Evolutionary conservation across 2,113 vertebrate species (phyloP), one percentile per base, ranked within the genome.

Genomic region (Albula goreensis): DNA sequence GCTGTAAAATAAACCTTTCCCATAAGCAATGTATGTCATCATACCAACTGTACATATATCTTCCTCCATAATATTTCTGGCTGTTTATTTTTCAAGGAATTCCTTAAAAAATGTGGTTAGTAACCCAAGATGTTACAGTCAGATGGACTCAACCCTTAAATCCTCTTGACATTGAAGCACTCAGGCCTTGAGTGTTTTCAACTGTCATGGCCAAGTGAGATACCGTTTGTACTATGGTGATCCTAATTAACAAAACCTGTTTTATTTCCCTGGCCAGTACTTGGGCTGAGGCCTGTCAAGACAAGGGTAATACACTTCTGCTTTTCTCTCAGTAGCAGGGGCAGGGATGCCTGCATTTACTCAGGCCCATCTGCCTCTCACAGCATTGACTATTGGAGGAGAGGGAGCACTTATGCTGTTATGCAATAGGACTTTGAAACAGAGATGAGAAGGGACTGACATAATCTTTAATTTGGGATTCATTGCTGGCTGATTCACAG

Each of bases 121-220:
- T 22, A 74, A n/a, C 70, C 70, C 8, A 70, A 6, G 70, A 74
- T 74, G 70, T 31, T 74, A 74, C 6, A 74, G n/a, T n/a, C 22
- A 31, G 8, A 74, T 74, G 8, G 22, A 10, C n/a, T 74, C 25
- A 22, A 8, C 70, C 70, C n/a, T 74, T n/a, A 74, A 74, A 9
- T 22, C 70, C 5, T 9, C n/a, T 31, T n/a, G 70, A 74, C 70
- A 25, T 22, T 10, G n/a, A 74, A n/a, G 19, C 22, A 74, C 22
- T 10, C 22, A 31, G 70, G 22, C 70, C 10, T 3, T 10, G 70
- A 74, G 70, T n/a, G 70, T 19, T 74, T n/a, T 74, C 70, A 10
- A 74, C 22, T 74, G 70, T 74, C 70, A 74, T n/a, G 70, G 70
- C 70, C 31, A 74, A 74, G 70, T n/a, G 70, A 10, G 70, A 74